Percentiles rank a stretch among this genome's conserved stretches.
Conservation (phyloP, 2,888 invertebrate genomes). For the Salticus scenicus region DNA sequence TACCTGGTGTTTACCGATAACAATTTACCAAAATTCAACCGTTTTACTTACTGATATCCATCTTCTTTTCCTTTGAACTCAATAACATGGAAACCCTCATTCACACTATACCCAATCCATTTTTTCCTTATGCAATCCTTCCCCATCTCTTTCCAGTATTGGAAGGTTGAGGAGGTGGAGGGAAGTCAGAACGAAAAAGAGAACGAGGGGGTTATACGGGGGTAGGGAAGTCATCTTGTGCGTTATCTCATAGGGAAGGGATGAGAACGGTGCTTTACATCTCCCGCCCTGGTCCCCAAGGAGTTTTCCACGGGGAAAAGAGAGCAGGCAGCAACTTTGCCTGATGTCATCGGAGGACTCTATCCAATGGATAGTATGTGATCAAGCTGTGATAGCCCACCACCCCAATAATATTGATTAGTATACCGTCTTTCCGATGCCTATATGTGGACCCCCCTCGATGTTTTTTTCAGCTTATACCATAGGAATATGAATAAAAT, state of each 20-base stretch:
- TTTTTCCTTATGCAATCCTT: constrained; percentile 47
- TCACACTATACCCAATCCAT: constrained; percentile 59
- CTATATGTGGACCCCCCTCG: constrained; percentile 29
- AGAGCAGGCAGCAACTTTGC: constrained; percentile 53
- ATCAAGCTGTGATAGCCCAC: constrained; percentile 64
- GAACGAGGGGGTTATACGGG: constrained; percentile 36
- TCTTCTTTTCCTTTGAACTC: constrained; percentile 16
- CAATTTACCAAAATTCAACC: constrained; percentile 14
- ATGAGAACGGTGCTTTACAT: constrained; percentile 68
- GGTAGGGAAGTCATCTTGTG: constrained; percentile 55
- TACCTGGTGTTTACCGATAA: constrained; percentile 12
- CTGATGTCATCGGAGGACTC: constrained; percentile 61
- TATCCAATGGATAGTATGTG: constrained; percentile 56
- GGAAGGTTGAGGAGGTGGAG: background rate
- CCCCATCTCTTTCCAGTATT: constrained; percentile 1
- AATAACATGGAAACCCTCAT: constrained; percentile 29
- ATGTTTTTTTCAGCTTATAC: constrained; percentile 33
- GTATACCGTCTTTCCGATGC: constrained; percentile 35
- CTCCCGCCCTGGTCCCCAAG: constrained; percentile 57
- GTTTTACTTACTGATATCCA: constrained; percentile 16
- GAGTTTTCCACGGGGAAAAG: constrained; percentile 42
- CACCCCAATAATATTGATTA: constrained; percentile 68
- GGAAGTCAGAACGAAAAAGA: constrained; percentile 36
- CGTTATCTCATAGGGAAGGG: constrained; percentile 66
- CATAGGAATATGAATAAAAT: background rate